Percentiles rank a stretch among this genome's conserved stretches.
phyloP scores from a whole-genome alignment of 2,113 vertebrate genomes.

The Lampris megalopsis region DNA sequence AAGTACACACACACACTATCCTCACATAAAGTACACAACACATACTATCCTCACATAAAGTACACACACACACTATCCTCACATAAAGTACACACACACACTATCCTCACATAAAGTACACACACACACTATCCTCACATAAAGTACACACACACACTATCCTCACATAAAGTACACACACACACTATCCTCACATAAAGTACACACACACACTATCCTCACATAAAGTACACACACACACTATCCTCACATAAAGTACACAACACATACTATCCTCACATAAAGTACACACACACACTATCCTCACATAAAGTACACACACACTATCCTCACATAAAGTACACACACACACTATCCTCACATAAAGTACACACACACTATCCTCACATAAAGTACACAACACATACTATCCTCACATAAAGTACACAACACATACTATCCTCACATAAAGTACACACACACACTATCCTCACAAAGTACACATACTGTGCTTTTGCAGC shows the following conservation, averaged over 20 bases:
- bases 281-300: neutral
- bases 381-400: conserved; percentile 12
- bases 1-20: neutral
- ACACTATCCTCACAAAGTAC: neutral
- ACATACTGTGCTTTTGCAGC: neutral
- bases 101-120: neutral
- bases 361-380: neutral
- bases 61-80: neutral
- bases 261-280: conserved; percentile 10
- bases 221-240: conserved; percentile 18
- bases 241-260: conserved; percentile 61
- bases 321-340: conserved; percentile 63
- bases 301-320: conserved; percentile 12
- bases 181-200: conserved; percentile 5
- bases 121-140: conserved; percentile 1
- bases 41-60: neutral
- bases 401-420: conserved; percentile 59
- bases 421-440: conserved; percentile 30
- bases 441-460: neutral
- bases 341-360: conserved; percentile 19
- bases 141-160: conserved; percentile 11
- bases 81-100: conserved; percentile 9
- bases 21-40: conserved; percentile 64
- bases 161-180: conserved; percentile 63
- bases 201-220: neutral